Evolutionary conservation across 2,888 invertebrate species (phyloP).

Genomic region (Pterobdella sp.): DNA sequence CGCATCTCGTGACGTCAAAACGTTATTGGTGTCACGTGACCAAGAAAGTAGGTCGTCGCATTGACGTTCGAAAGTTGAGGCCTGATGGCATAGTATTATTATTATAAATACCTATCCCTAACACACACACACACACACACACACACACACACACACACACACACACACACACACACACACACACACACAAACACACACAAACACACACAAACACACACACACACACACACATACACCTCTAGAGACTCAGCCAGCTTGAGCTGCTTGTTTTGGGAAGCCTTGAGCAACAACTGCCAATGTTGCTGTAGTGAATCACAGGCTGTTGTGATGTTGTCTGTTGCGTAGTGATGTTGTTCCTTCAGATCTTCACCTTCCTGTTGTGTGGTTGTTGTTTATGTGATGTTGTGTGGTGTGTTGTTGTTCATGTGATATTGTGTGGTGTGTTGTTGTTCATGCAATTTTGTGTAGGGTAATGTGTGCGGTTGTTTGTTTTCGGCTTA

Average conservation of each 20-base stretch:
- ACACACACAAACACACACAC: not conserved
- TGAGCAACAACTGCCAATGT: constrained; percentile 77
- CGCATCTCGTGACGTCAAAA: constrained; percentile 66
- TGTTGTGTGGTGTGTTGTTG: too few species aligned
- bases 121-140: not conserved
- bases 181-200: not conserved
- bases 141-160: not conserved
- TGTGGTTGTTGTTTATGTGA: not conserved
- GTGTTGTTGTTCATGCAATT: not conserved
- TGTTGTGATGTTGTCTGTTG: constrained; percentile 71
- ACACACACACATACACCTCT: constrained; percentile 54
- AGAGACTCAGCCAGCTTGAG: constrained; percentile 80
- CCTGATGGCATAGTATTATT: constrained; percentile 53
- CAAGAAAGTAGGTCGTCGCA: constrained; percentile 86
- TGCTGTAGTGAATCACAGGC: constrained; percentile 74
- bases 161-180: not conserved
- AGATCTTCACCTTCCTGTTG: constrained; percentile 51
- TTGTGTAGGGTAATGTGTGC: not conserved
- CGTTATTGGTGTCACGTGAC: constrained; percentile 79
- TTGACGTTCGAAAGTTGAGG: constrained; percentile 74
- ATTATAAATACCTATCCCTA: not conserved
- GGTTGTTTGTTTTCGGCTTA: not conserved
- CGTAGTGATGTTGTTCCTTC: constrained; percentile 74
- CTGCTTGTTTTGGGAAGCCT: constrained; percentile 72
- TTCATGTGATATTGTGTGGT: not conserved